Conservation (phyloP, 2,797 vertebrate genomes). For the Anas bahamensis region DNA sequence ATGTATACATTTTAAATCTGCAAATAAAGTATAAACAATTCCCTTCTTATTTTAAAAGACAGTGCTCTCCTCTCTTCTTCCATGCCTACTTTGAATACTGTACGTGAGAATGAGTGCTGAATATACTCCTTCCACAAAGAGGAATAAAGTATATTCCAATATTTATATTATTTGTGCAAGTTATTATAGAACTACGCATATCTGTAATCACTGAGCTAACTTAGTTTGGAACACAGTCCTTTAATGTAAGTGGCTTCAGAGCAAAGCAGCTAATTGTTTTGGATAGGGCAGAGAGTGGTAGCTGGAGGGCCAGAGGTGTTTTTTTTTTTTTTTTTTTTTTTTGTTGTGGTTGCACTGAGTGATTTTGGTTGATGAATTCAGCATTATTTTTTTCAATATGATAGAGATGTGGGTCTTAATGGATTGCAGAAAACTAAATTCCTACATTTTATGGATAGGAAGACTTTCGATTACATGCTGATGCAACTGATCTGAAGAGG, state of each 20-base stretch:
- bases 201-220: not conserved
- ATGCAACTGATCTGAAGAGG: not conserved
- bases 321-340: not conserved
- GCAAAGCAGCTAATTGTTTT: not conserved
- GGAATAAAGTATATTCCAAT: not conserved
- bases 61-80: not conserved
- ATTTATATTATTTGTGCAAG: not conserved
- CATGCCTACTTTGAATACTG: not conserved
- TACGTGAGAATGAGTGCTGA: not conserved
- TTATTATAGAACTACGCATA: not conserved
- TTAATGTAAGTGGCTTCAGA: not conserved
- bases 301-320: not conserved
- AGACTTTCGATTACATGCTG: not conserved
- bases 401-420: not conserved
- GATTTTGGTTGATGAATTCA: not conserved
- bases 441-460: fast-evolving
- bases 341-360: not conserved
- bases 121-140: not conserved
- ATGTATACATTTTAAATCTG: not conserved
- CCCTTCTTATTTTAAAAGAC: not conserved
- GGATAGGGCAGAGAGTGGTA: not conserved
- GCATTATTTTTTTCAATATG: not conserved
- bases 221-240: not conserved
- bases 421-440: not conserved
- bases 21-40: not conserved